phyloP scores from a whole-genome alignment of 2,113 vertebrate genomes.

The Opisthocomus hoazin region DNA sequence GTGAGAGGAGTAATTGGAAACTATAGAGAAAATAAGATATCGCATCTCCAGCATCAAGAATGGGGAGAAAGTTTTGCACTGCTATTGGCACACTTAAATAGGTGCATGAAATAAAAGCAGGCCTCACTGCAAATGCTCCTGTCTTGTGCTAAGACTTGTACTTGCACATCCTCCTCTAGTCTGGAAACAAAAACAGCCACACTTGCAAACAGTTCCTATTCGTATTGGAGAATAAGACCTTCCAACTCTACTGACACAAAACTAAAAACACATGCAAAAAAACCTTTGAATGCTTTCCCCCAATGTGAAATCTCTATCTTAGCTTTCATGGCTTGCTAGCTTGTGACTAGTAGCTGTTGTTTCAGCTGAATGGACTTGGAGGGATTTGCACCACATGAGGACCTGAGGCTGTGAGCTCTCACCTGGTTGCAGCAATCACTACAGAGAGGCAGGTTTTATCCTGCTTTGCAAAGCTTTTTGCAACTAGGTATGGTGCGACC shows the following conservation, averaged over 20 bases:
- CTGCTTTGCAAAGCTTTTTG: not conserved
- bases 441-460: not conserved
- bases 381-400: not conserved
- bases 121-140: not conserved
- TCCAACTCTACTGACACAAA: not conserved
- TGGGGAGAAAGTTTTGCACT: not conserved
- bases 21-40: not conserved
- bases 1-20: not conserved
- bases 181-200: not conserved
- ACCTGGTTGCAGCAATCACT: not conserved
- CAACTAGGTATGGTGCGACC: too few relatives aligned
- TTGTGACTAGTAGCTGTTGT: not conserved
- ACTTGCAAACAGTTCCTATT: not conserved
- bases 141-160: not conserved
- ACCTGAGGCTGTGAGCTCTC: not conserved
- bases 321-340: not conserved
- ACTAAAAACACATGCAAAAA: not conserved
- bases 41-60: not conserved
- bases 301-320: not conserved
- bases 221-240: not conserved
- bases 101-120: not conserved
- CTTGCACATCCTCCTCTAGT: not conserved
- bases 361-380: not conserved
- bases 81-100: not conserved
- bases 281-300: fast-evolving